Base-by-base conservation (phyloP, 2,888 invertebrate species). In the Leptinotarsa rubiginosa region DNA sequence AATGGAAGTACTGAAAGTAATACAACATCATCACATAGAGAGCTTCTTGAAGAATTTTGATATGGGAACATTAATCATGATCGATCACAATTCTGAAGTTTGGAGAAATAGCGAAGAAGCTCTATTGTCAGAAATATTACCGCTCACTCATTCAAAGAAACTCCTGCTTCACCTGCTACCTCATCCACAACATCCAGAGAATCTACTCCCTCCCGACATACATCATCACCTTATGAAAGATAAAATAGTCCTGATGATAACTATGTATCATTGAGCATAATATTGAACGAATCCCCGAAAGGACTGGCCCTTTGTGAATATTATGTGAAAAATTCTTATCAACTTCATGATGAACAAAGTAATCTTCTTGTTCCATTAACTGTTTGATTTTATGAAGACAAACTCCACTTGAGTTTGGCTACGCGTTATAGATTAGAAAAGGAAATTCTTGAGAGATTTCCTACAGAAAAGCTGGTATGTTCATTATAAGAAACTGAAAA, bases 391-490 rank as follows among this genome's bases (percentile, higher is more conserved):
- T n/a, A n/a, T n/a, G n/a, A n/a, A n/a, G n/a, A n/a, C n/a, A n/a
- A n/a, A n/a, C n/a, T n/a, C n/a, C n/a, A n/a, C n/a, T n/a, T n/a
- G n/a, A 69, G 69, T 18, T 70, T 81, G 22, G 56, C 70, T 22
- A 65, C 64, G 3, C 78, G 80, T 56, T 72, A 79, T 54, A 18
- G 70, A 50, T 59, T 81, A 15, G 80, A 82, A 74, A 71, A 75
- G 18, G 78, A 82, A 77, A 81, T 81, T 64, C 50, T 80, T 54
- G 22, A 2, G 22, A 62, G 77, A 25, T 80, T 80, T 69, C 78
- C 79, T 31, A 79, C 65, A 47, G 79, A 80, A 75, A 79, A 78
- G 77, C 74, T 80, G 75, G 79, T 80, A 75, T 22, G 22, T 22
- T 22, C 3, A 22, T 22, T 22, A 22, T n/a, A n/a, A 3, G 22